Conservation (phyloP, 2,888 invertebrate species). For the Andrena hattorfiana region DNA sequence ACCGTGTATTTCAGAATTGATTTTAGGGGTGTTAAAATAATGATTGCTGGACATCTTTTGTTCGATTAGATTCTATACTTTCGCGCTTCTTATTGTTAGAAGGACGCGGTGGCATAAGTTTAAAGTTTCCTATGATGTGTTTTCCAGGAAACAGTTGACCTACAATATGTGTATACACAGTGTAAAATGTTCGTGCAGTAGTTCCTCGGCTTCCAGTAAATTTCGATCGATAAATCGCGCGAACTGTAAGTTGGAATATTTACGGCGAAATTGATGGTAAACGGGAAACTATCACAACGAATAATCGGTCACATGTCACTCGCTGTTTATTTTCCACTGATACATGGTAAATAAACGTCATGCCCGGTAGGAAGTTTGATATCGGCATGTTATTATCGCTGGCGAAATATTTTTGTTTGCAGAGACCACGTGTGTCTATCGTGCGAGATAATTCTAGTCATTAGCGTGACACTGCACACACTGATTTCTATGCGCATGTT, state of each 20-base stretch:
- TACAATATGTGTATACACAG: neutral
- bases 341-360: neutral
- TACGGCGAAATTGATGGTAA: neutral
- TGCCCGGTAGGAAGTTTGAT: neutral
- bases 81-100: neutral
- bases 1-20: neutral
- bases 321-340: neutral
- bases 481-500: neutral
- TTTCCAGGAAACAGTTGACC: constrained; percentile 36
- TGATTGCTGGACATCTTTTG: neutral
- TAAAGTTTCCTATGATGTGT: constrained; percentile 27
- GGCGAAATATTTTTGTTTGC: constrained; percentile 10
- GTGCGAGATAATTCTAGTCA: neutral
- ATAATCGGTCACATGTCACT: neutral
- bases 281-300: neutral
- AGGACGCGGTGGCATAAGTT: neutral
- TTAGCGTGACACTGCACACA: neutral
- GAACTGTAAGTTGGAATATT: neutral
- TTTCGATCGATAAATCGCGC: constrained; percentile 27
- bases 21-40: constrained; percentile 6
- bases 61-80: neutral
- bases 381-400: neutral
- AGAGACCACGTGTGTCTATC: neutral
- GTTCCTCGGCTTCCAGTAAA: neutral
- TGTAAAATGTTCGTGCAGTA: neutral